Evolutionary conservation across 2,888 invertebrate species (phyloP).

Genomic region (Parochlus steinenii): DNA sequence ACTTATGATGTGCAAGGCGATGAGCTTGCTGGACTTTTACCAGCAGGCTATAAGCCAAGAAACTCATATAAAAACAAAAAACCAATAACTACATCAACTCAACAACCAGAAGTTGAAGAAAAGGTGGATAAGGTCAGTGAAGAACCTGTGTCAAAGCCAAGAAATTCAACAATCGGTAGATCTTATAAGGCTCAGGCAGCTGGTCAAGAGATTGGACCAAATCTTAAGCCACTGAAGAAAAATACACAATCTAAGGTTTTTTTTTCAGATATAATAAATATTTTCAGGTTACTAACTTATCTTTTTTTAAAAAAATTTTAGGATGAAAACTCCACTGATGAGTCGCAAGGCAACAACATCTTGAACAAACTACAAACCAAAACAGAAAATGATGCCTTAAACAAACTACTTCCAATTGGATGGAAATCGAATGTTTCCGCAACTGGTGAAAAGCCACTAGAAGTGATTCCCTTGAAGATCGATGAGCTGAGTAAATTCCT

Average conservation of each 20-base stretch:
- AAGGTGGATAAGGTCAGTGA: conserved; percentile 17
- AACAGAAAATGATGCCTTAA: conserved; percentile 37
- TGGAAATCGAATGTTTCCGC: conserved; percentile 40
- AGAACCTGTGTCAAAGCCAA: conserved; percentile 14
- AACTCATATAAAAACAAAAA: conserved; percentile 36
- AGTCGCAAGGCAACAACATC: too few species aligned
- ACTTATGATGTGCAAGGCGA: conserved; percentile 37
- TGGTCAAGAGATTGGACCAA: conserved; percentile 35
- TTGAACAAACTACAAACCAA: conserved; percentile 29
- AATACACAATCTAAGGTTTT: conserved; percentile 9
- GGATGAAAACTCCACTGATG: conserved; percentile 2
- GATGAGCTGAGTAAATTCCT: conserved; percentile 43
- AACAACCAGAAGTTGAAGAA: too few species aligned
- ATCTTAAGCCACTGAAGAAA: conserved; percentile 14
- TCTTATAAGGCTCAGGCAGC: conserved; percentile 41
- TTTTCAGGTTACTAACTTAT: too few species aligned
- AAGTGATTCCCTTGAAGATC: conserved; percentile 15
- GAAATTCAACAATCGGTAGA: conserved; percentile 28
- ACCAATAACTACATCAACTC: conserved; percentile 33
- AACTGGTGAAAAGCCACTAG: conserved; percentile 19
- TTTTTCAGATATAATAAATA: too few species aligned
- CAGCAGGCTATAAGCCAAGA: conserved; percentile 43
- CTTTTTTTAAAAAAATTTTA: neutral
- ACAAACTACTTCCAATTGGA: conserved; percentile 47
- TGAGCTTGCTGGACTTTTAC: conserved; percentile 41